Evolutionary conservation across 2,888 invertebrate genomes (phyloP).

Genomic region (Heliconius charithonia): DNA sequence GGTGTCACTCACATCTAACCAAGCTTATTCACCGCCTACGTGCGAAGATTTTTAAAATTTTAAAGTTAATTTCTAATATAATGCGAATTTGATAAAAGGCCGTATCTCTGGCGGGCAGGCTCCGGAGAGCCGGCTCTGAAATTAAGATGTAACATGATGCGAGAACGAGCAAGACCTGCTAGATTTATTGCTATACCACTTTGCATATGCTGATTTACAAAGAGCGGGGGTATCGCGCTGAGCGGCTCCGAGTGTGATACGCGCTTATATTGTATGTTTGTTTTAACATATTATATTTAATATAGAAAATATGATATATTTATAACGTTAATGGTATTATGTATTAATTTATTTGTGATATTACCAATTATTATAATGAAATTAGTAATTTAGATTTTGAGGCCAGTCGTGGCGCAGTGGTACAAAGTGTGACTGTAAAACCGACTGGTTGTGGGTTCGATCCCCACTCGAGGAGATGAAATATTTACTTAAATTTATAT

Average conservation of each 20-base stretch:
- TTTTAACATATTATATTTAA: background rate
- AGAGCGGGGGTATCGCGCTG: conserved; percentile 66
- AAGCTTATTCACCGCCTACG: conserved; percentile 11
- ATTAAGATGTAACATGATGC: conserved; percentile 86
- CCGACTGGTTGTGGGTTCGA: too few relatives aligned
- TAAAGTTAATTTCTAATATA: conserved; percentile 80
- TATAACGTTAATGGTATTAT: too few relatives aligned
- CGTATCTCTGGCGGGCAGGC: conserved; percentile 81
- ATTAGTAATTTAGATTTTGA: too few relatives aligned
- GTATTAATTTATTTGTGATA: too few relatives aligned
- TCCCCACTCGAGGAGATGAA: too few relatives aligned
- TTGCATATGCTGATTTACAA: conserved; percentile 85
- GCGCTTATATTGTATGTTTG: conserved; percentile 8
- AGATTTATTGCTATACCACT: conserved; percentile 85
- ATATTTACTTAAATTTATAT: too few relatives aligned
- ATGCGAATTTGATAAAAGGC: conserved; percentile 83
- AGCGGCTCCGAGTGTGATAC: conserved; percentile 61
- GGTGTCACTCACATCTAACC: conserved; percentile 5
- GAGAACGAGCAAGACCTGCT: conserved; percentile 84
- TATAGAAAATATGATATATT: too few relatives aligned
- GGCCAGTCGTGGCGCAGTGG: too few relatives aligned
- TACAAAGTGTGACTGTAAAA: too few relatives aligned
- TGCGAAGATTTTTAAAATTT: conserved; percentile 53
- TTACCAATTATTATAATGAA: background rate
- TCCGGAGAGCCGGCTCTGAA: conserved; percentile 82